phyloP scores from a whole-genome alignment of 1,140 invertebrate species.

The Zaprionus lachaisei region DNA sequence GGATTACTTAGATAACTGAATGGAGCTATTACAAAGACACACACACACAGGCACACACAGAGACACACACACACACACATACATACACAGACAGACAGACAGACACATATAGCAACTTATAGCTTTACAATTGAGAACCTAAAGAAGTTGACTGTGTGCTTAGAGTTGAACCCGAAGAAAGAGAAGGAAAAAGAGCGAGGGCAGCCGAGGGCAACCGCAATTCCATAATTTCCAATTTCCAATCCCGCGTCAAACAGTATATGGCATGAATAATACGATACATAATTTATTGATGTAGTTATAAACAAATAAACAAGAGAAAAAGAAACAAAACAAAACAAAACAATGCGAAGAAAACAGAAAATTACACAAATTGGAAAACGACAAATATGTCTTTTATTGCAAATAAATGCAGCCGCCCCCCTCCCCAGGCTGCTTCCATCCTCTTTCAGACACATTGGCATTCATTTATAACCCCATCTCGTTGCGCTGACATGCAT shows the following conservation, averaged over 20 bases:
- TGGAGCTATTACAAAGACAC: slow-evolving; percentile 32
- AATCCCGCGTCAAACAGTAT: slow-evolving; percentile 73
- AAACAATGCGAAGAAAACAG: slow-evolving; percentile 32
- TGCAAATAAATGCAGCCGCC: slow-evolving; percentile 30
- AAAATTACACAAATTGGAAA: slow-evolving; percentile 81
- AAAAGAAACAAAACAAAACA: slow-evolving; percentile 26
- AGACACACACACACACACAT: background rate
- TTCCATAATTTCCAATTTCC: slow-evolving; percentile 57
- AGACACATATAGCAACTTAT: slow-evolving; percentile 26
- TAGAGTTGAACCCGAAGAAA: slow-evolving; percentile 34
- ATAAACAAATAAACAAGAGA: slow-evolving; percentile 75
- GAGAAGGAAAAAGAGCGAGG: background rate
- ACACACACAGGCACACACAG: background rate
- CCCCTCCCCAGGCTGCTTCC: background rate
- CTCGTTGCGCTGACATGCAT: slow-evolving; percentile 39
- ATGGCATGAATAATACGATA: slow-evolving; percentile 72
- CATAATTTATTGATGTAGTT: slow-evolving; percentile 83
- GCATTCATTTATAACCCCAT: slow-evolving; percentile 46
- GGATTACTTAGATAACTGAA: slow-evolving; percentile 38
- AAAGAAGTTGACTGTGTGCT: slow-evolving; percentile 41
- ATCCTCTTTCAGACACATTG: slow-evolving; percentile 17
- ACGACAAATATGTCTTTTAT: slow-evolving; percentile 51
- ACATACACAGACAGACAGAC: slow-evolving; percentile 19
- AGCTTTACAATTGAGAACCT: slow-evolving; percentile 42
- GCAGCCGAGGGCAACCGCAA: slow-evolving; percentile 28